phyloP scores from a whole-genome alignment of 2,888 invertebrate genomes.

The Clostera curtula region DNA sequence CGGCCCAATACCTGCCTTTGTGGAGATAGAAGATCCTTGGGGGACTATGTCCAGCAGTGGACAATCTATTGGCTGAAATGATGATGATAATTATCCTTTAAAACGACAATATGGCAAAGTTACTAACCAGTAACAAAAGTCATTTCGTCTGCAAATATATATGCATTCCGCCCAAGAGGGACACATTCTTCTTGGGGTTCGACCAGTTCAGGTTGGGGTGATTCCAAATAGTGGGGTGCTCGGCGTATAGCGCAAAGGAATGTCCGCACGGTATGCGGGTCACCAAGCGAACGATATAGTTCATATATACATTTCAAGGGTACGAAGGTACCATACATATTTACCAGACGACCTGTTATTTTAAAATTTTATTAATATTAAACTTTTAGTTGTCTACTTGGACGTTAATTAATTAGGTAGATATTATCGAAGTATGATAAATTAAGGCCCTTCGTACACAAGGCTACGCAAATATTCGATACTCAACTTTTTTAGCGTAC shows the following conservation, averaged over 20 bases:
- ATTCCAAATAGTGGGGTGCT: constrained; percentile 30
- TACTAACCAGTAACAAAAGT: constrained; percentile 40
- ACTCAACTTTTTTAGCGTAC: no score
- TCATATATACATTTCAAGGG: constrained; percentile 59
- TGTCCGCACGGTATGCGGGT: constrained; percentile 57
- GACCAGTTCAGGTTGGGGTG: constrained; percentile 24
- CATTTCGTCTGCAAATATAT: constrained; percentile 50
- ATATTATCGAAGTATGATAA: no score
- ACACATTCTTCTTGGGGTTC: constrained; percentile 29
- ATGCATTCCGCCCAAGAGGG: constrained; percentile 45
- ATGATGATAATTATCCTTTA: no score
- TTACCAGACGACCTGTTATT: constrained; percentile 40
- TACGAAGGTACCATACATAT: constrained; percentile 45
- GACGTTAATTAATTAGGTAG: no score
- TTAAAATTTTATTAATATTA: not conserved
- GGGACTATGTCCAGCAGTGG: no score
- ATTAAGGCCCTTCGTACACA: no score
- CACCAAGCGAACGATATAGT: constrained; percentile 58
- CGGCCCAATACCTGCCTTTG: no score
- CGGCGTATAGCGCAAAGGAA: constrained; percentile 47
- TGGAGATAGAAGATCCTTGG: no score
- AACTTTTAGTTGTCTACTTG: not conserved
- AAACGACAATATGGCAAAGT: no score
- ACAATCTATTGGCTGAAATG: no score
- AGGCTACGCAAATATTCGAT: no score